phyloP scores from a whole-genome alignment of 2,888 invertebrate species.

The Mystacides longicornis region DNA sequence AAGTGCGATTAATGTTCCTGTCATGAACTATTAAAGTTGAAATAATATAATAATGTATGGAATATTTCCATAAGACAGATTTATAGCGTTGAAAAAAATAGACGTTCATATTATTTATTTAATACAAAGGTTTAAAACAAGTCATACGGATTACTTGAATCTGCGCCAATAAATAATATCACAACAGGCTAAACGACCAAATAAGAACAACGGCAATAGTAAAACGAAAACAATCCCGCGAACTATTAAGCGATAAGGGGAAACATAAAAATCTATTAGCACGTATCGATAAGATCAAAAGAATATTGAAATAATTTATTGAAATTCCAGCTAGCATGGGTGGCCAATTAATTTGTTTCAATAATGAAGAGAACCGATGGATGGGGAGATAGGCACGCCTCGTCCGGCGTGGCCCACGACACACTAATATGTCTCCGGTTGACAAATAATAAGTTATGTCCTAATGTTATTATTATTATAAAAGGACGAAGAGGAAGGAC shows the following conservation, averaged over 20 bases:
- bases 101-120: too few relatives aligned
- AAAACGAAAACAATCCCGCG: neutral
- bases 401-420: neutral
- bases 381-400: neutral
- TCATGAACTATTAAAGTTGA: neutral
- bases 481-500: too few relatives aligned
- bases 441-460: neutral
- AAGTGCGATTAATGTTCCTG: neutral
- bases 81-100: too few relatives aligned
- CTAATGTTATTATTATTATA: too few relatives aligned
- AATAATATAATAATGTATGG: neutral
- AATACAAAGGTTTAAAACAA: too few relatives aligned
- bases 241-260: neutral
- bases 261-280: neutral
- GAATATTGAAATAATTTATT: neutral
- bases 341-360: neutral
- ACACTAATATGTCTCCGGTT: neutral
- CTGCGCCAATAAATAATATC: too few relatives aligned
- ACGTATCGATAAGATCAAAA: neutral
- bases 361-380: neutral
- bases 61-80: neutral
- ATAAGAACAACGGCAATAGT: too few relatives aligned
- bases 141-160: too few relatives aligned
- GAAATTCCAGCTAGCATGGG: neutral
- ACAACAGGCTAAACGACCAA: neutral